Evolutionary conservation across 2,113 vertebrate genomes (phyloP).

Genomic region (Marcusenius ussheri): DNA sequence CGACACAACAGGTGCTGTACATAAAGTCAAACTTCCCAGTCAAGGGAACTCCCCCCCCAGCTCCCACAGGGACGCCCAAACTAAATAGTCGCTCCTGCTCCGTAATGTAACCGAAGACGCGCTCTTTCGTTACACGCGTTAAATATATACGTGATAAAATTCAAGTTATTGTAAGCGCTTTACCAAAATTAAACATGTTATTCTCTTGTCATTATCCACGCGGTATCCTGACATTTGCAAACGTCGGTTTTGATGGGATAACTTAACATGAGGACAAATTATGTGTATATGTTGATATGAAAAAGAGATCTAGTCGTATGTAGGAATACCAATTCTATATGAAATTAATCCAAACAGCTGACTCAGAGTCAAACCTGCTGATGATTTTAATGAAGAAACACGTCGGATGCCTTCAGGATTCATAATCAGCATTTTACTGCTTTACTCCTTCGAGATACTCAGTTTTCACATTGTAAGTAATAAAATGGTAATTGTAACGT

Average conservation of each 20-base stretch:
- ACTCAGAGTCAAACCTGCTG: neutral
- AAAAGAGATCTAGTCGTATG: neutral
- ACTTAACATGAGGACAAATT: neutral
- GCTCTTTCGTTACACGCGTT: conserved; percentile 2
- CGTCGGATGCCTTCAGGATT: neutral
- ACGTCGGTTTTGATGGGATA: neutral
- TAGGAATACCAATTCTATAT: neutral
- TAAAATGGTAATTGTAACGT: neutral
- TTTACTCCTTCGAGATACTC: neutral
- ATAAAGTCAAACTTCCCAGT: conserved; percentile 52
- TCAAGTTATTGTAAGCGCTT: neutral
- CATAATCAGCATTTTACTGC: neutral
- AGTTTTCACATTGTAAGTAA: neutral
- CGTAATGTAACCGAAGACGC: neutral
- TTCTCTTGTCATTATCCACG: neutral
- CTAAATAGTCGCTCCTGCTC: conserved; percentile 39
- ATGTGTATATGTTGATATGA: neutral
- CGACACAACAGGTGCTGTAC: conserved; percentile 75
- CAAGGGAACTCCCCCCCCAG: conserved; percentile 54
- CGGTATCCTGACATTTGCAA: neutral
- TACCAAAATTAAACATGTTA: neutral
- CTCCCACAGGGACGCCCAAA: neutral
- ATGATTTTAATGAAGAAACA: neutral
- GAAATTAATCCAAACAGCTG: neutral
- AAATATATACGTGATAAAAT: conserved; percentile 5